Percentiles rank a stretch among this genome's conserved stretches.
These are phyloP conservation scores for Chrysemys picta DNA, from an alignment of 2,113 vertebrate species.

Conservation along the genomic window DNA sequence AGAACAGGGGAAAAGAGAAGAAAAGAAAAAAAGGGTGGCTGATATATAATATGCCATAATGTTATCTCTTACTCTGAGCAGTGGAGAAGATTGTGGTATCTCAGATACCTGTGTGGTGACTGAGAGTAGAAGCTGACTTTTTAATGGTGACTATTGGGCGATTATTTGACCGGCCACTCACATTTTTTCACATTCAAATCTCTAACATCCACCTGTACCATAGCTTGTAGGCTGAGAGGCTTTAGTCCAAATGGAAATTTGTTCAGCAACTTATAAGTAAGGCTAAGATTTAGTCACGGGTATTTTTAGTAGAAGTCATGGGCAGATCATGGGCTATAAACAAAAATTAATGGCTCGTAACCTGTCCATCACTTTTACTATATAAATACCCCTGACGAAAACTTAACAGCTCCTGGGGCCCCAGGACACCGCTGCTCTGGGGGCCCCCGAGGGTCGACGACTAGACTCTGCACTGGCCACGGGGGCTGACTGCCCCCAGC, in stretches of 20 bases:
- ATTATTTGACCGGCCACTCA: neutral
- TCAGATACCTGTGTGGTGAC: neutral
- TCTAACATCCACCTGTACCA: neutral
- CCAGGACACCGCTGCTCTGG: too few relatives aligned
- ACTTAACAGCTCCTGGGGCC: too few relatives aligned
- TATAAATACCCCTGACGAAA: too few relatives aligned
- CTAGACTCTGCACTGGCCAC: too few relatives aligned
- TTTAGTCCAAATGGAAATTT: neutral
- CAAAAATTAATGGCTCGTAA: too few relatives aligned
- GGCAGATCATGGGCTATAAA: too few relatives aligned
- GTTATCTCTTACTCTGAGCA: conserved; percentile 10
- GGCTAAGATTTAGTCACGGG: too few relatives aligned
- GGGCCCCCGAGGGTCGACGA: too few relatives aligned
- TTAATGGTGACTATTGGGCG: neutral
- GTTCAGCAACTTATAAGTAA: neutral
- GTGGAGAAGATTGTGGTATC: conserved; percentile 50
- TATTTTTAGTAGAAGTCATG: too few relatives aligned
- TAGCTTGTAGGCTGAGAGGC: neutral
- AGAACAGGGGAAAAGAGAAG: neutral
- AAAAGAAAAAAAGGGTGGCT: neutral
- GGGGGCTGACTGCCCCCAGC: too few relatives aligned
- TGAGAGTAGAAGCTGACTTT: neutral
- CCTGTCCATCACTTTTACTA: too few relatives aligned
- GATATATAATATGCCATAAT: neutral
- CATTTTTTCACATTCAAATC: neutral